Base-by-base conservation (phyloP, 2,113 vertebrate species). In the Cryptomyrus ogoouensis region DNA sequence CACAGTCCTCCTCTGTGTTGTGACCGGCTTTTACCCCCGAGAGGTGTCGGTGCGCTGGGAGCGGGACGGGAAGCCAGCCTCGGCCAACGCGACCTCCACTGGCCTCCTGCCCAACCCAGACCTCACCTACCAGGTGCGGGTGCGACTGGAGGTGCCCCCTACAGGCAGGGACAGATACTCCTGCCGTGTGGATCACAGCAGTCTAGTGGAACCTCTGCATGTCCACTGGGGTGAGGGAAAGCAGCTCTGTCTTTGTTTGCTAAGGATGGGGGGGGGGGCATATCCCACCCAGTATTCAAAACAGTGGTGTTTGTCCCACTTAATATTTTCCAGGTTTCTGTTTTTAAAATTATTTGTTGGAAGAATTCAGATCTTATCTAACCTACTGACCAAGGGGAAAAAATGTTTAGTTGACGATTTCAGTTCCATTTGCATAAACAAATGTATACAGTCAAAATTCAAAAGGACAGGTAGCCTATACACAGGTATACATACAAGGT, bases 11-110 rank as follows among this genome's bases (percentile, higher is more conserved):
- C 42, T 90, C 42, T 94, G 94, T 90, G 88, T 77, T 0, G 92
- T 86, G 91, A 93, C 92, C 0, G 90, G 89, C 15, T 94, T 94
- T 90, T 94, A 92, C 12, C 94, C 94, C 0, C 90, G 88, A 3
- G 70, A 93, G 50, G 88, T 94, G 31, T 49, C 46, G 3, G 21
- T 93, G 88, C 6, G 17, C 17, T 58, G 77, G 83, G 31, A 84
- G 1, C 44, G 10, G 83, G 58, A 70, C 3, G 62, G 90, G 44
- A 44, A 74, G 9, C n/a, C 35, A 19, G 27, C 44, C 83, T 86
- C n/a, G 3, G 42, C 44, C 19, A 83, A 83, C 13, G 49, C 83
- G 47, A 46, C 52, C 9, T 49, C 90, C 53, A 62, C 58, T 12
- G 56, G 50, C 19, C 7, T 62, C 35, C 46, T n/a, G 17, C 87